These are phyloP conservation scores for Erpetoichthys calabaricus DNA, from an alignment of 2,797 vertebrate species.

Conservation along the genomic window DNA sequence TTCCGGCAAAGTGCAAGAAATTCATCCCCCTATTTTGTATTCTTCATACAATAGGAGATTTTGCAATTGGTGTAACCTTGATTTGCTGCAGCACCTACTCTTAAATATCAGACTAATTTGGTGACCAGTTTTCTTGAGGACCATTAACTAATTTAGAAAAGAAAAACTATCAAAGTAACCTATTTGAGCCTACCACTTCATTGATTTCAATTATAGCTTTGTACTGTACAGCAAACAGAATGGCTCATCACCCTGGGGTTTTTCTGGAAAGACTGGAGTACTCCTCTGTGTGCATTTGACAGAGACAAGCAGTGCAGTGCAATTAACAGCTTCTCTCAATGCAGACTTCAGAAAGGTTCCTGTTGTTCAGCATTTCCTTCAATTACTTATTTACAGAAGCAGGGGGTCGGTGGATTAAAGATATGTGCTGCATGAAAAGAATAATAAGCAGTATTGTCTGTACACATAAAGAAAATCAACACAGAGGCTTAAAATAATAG, in stretches of 20 bases:
- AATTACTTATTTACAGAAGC: conserved; percentile 2
- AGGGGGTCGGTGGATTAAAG: background rate
- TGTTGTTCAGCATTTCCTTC: conserved; percentile 22
- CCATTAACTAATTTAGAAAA: background rate
- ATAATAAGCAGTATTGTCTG: background rate
- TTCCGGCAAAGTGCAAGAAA: too few species aligned
- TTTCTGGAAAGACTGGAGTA: conserved; percentile 28
- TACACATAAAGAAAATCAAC: too few species aligned
- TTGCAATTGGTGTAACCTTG: too few species aligned
- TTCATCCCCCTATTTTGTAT: too few species aligned
- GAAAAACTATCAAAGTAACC: background rate
- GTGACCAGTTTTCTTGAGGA: too few species aligned
- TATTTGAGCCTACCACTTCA: conserved; percentile 27
- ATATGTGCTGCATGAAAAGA: background rate
- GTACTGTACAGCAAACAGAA: conserved; percentile 7
- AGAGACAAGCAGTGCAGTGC: conserved; percentile 19
- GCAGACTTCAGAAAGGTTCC: conserved; percentile 19
- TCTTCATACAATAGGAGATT: too few species aligned
- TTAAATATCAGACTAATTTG: too few species aligned
- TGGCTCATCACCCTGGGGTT: conserved; percentile 16
- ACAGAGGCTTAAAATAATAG: too few species aligned
- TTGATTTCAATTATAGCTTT: conserved; percentile 31
- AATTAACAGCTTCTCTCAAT: conserved; percentile 28
- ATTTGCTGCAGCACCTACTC: too few species aligned
- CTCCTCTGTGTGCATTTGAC: conserved; percentile 15